Evolutionary conservation across 2,113 vertebrate species (phyloP).

Genomic region (Cranoglanis bouderius): DNA sequence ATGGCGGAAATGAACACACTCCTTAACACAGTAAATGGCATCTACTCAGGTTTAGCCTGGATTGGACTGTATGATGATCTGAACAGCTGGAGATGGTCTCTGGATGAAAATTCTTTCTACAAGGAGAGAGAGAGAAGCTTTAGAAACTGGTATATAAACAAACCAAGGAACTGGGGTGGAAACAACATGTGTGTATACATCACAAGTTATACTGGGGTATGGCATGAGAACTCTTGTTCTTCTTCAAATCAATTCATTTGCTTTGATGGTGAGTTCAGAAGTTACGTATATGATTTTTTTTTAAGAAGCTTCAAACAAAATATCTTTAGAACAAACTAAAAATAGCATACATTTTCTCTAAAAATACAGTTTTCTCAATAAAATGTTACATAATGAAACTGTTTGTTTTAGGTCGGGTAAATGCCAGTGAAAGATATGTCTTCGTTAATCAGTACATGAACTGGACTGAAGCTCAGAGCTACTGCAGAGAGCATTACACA

Average conservation of each 20-base stretch:
- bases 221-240: not conserved
- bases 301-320: no score
- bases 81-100: constrained; percentile 15
- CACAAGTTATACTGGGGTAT: not conserved
- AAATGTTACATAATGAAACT: no score
- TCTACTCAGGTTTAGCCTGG: not conserved
- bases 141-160: constrained; percentile 21
- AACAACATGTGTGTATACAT: constrained; percentile 7
- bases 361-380: not conserved
- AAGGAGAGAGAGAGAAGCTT: not conserved
- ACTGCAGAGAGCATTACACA: constrained; percentile 42
- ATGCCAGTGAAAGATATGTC: constrained; percentile 21
- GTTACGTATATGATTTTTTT: not conserved
- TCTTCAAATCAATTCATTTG: not conserved
- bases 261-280: constrained; percentile 32
- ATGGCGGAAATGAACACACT: constrained; percentile 19
- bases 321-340: not conserved
- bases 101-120: constrained; percentile 24
- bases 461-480: constrained; percentile 40
- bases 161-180: not conserved
- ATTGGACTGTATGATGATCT: constrained; percentile 10
- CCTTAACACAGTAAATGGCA: not conserved
- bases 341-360: not conserved
- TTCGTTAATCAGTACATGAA: not conserved
- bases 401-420: not conserved